Percentiles rank a stretch among this genome's conserved stretches.
These are phyloP conservation scores for Hylyphantes graminicola DNA, from an alignment of 1,140 invertebrate species.

Conservation along the genomic window DNA sequence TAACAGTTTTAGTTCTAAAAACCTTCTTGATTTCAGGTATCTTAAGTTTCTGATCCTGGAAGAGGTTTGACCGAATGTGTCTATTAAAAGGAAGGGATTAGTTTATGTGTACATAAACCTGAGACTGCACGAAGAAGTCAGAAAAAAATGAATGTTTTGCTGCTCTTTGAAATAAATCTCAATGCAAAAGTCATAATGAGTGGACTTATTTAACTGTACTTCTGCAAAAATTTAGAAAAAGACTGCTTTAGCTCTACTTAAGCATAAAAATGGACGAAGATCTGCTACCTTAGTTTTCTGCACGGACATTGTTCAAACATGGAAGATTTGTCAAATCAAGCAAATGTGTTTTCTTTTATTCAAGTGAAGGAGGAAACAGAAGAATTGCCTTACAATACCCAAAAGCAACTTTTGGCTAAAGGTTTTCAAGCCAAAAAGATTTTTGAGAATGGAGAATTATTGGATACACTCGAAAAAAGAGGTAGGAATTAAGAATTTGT, in stretches of 20 bases:
- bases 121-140: too few relatives aligned
- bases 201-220: too few relatives aligned
- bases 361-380: background rate
- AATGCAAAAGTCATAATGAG: too few relatives aligned
- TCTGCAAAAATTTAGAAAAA: too few relatives aligned
- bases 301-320: constrained; percentile 17
- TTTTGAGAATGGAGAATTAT: constrained; percentile 15
- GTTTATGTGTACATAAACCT: too few relatives aligned
- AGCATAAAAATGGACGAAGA: background rate
- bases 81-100: too few relatives aligned
- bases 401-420: constrained; percentile 24
- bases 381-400: background rate
- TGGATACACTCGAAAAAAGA: constrained; percentile 34
- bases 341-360: constrained; percentile 23
- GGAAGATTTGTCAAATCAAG: background rate
- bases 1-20: too few relatives aligned
- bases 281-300: background rate
- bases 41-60: too few relatives aligned
- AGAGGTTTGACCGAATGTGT: too few relatives aligned
- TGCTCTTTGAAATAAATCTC: too few relatives aligned
- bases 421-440: background rate
- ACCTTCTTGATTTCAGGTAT: too few relatives aligned
- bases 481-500: background rate
- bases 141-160: too few relatives aligned
- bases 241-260: background rate